Evolutionary conservation across 2,888 invertebrate species (phyloP).

Genomic region (Vanessa cardui): DNA sequence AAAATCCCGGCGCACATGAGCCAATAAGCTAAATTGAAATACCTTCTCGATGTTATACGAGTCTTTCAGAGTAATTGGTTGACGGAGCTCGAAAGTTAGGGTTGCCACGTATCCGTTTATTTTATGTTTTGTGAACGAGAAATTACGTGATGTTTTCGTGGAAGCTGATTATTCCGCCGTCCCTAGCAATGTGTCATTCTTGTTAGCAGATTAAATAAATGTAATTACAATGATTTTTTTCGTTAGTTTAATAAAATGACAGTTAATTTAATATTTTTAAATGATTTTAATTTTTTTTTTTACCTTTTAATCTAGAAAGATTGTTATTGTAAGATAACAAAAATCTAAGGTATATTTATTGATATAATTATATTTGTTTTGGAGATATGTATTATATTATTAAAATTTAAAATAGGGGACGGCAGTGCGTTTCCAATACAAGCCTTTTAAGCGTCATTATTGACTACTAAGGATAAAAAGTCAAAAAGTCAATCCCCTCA

Average conservation of each 20-base stretch:
- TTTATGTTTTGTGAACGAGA: conserved; percentile 21
- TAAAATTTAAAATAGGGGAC: background rate
- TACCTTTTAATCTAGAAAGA: too few species aligned
- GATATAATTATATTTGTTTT: background rate
- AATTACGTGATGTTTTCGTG: conserved; percentile 13
- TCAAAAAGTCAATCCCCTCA: conserved; percentile 16
- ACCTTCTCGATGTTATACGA: conserved; percentile 64
- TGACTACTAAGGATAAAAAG: background rate
- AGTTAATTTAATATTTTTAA: background rate
- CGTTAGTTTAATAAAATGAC: background rate
- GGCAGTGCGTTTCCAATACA: background rate
- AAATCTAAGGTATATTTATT: background rate
- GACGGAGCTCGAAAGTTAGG: conserved; percentile 64
- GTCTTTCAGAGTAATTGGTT: conserved; percentile 79
- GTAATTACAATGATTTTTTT: background rate
- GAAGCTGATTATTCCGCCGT: background rate
- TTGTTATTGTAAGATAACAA: background rate
- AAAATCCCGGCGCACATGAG: conserved; percentile 73
- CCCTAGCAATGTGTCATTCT: background rate
- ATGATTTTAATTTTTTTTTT: background rate
- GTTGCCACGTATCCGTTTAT: conserved; percentile 41
- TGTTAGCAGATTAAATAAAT: background rate
- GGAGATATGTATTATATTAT: too few species aligned
- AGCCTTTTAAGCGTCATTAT: background rate
- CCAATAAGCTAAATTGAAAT: conserved; percentile 80